Base-by-base conservation (phyloP, 2,888 invertebrate genomes). In the Mongoloraphidia duomilia region DNA sequence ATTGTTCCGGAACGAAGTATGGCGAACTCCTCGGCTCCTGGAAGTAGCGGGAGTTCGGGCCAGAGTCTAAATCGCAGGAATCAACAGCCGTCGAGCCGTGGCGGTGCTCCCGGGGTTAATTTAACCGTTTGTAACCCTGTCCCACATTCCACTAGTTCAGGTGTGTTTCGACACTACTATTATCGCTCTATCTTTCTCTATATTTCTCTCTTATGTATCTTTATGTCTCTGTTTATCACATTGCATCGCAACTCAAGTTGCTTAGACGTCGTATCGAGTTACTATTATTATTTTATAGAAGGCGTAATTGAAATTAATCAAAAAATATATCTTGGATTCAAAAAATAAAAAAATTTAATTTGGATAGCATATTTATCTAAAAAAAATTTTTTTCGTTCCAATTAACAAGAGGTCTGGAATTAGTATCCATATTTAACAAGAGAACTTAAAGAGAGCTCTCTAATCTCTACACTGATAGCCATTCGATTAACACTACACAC, bases 91-190 rank as follows among this genome's bases (percentile, higher is more conserved):
- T 69, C 71, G 60, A 71, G 72, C 59, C 69, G 69, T 49, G 59
- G 65, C 66, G 72, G 56, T 53, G 52, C 43, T 53, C 51, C 54
- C 58, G 52, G 53, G 62, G 56, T 64, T 58, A 77, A 74, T 60
- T 72, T 81, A 61, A 76, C 78, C 63, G 81, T 81, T 55, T 57
- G 65, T 63, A 76, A 74, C 65, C 75, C 79, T 62, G 76, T 76
- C 63, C 78, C 80, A 58, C 70, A 76, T 69, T 72, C 80, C 65
- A 79, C 79, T 63, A 79, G 77, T 70, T 81, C 81, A 81, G 81
- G 82, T 82, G 69, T 67, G 77, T 76, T 58, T 55, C 50, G 46
- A 45, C 41, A 26, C 41, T 14, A n/a, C 41, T 26, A 5, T 26
- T 26, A 26, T 17, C 17, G 17, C 17, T 17, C 17, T 17, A 17